Conservation (phyloP, 2,888 invertebrate genomes). For the Plagiodera versicolora region DNA sequence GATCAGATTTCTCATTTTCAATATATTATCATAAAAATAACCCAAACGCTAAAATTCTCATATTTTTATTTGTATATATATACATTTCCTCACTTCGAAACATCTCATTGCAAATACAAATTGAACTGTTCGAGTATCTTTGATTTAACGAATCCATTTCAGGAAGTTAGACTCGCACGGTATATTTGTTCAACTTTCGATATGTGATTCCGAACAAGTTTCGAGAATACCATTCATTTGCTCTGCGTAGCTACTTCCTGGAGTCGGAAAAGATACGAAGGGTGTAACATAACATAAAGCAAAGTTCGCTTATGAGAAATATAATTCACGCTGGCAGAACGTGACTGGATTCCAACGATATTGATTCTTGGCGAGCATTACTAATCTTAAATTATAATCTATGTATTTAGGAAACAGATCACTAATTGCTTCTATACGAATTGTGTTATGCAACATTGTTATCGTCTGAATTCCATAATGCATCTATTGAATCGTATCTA, state of each 20-base stretch:
- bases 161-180: no score
- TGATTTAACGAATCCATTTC: no score
- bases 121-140: no score
- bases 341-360: not conserved
- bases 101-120: no score
- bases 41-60: no score
- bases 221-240: not conserved
- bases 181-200: not conserved
- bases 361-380: not conserved
- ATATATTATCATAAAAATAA: no score
- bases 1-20: no score
- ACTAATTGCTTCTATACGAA: not conserved
- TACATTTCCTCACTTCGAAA: no score
- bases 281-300: not conserved
- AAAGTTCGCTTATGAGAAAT: not conserved
- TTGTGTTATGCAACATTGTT: no score
- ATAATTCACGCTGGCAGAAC: not conserved
- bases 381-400: not conserved
- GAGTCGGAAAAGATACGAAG: not conserved
- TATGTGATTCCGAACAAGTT: not conserved
- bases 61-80: no score
- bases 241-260: not conserved
- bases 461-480: no score
- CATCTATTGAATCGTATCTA: no score
- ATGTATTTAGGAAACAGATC: not conserved